Conservation (phyloP, 2,113 vertebrate genomes). For the Eulemur macaco region DNA sequence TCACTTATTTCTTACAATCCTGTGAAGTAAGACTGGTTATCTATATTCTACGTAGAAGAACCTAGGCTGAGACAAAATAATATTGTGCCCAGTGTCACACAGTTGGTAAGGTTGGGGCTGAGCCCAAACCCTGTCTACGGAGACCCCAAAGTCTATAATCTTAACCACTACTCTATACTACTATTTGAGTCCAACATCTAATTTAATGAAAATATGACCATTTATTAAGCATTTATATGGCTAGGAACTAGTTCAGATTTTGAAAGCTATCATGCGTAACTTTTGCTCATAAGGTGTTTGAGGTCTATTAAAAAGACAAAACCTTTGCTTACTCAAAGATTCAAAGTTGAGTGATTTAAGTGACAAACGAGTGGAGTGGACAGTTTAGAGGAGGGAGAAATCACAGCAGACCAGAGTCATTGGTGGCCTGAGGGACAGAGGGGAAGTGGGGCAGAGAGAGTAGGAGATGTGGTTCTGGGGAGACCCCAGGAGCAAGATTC, state of each 20-base stretch:
- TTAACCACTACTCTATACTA: neutral
- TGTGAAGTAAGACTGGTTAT: neutral
- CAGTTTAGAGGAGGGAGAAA: neutral
- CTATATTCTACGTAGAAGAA: neutral
- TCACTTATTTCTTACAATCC: neutral
- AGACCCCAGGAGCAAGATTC: neutral
- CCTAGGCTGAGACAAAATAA: neutral
- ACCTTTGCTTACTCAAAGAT: neutral
- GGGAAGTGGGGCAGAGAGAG: neutral
- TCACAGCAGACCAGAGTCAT: neutral
- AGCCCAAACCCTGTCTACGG: neutral
- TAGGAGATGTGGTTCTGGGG: neutral
- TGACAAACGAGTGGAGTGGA: neutral
- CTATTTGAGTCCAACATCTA: neutral
- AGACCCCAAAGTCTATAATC: accelerated
- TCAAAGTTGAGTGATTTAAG: neutral
- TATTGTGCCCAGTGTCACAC: neutral
- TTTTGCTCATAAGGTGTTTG: neutral
- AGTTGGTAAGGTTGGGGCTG: neutral
- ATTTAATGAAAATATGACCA: neutral
- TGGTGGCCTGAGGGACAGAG: neutral
- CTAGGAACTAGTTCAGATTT: neutral
- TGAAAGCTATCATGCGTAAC: neutral
- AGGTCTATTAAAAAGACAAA: neutral
- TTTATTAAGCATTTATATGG: neutral